A percentile compares a stretch with the other conserved stretches of the same genome.
Conservation (phyloP, 2,888 invertebrate genomes). For the Cryptus viduatorius region DNA sequence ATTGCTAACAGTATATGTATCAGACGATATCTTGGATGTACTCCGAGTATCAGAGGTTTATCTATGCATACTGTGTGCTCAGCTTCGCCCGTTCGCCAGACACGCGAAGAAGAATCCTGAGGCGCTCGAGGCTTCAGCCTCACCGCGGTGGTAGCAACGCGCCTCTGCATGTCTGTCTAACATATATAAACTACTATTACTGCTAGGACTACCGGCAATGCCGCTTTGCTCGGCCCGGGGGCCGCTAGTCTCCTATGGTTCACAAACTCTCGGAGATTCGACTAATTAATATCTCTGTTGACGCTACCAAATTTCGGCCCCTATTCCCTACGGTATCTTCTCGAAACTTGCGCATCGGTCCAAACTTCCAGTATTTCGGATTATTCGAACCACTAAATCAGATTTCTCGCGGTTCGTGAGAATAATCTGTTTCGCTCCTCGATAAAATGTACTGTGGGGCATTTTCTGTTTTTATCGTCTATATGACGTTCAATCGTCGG, state of each 20-base stretch:
- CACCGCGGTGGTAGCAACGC: constrained; percentile 23
- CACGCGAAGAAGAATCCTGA: constrained; percentile 64
- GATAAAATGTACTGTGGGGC: not conserved
- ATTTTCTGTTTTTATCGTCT: not conserved
- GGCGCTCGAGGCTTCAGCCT: constrained; percentile 48
- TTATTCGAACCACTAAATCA: not conserved
- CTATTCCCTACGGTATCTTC: constrained; percentile 27
- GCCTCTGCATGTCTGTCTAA: constrained; percentile 44
- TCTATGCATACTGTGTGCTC: constrained; percentile 43
- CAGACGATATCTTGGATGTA: constrained; percentile 43
- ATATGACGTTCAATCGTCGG: constrained; percentile 11
- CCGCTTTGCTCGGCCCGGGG: constrained; percentile 34
- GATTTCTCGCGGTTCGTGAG: constrained; percentile 11
- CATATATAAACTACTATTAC: constrained; percentile 50
- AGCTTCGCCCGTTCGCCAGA: constrained; percentile 49
- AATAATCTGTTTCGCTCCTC: constrained; percentile 13
- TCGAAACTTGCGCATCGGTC: constrained; percentile 36
- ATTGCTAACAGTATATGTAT: constrained; percentile 38
- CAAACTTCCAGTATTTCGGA: constrained; percentile 38
- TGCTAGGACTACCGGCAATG: constrained; percentile 28
- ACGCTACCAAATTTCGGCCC: constrained; percentile 72
- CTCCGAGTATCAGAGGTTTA: constrained; percentile 58
- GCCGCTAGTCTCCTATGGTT: constrained; percentile 58
- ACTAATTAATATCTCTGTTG: constrained; percentile 83
- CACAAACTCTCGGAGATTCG: constrained; percentile 70